Base-by-base conservation (phyloP, 2,113 vertebrate species). In the Ochotona princeps region DNA sequence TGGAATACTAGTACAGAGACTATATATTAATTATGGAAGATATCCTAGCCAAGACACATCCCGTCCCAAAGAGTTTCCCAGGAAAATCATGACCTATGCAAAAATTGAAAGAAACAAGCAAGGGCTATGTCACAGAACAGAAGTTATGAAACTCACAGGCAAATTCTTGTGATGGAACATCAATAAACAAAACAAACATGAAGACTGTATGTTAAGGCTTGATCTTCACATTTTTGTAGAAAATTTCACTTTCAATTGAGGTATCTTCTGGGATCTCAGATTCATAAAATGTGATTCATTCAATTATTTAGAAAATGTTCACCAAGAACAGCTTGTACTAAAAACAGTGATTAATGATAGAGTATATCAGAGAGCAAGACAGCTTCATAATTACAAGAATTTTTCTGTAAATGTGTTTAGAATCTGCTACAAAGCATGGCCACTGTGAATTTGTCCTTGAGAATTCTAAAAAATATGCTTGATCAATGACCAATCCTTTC, bases 141-240 rank as follows among this genome's bases (percentile, higher is more conserved):
- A 8, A 91, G 54, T 60, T 75, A 25, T 79, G 76, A 86, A 93
- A 80, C 26, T 65, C 25, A 21, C 15, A 67, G n/a, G 10, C 44
- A 87, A 83, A 87, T 81, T 87, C 67, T 90, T 74, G 67, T 87
- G 60, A 87, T 65, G 18, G 87, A 93, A 90, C 51, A 67, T 18
- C 86, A 82, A 84, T 87, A 69, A 73, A 25, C 72, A 88, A 66
- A 78, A 87, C 91, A 91, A 92, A 95, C 70, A 47, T 51, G n/a
- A 94, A 54, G 25, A 15, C 30, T 79, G 79, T 44, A 8, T 83
- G 32, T 92, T 75, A 69, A 35, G 63, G 80, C 91, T 89, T 79
- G 90, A 72, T 65, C 61, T 85, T 93, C 70, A 75, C 35, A 66
- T 91, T 92, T 91, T 86, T 83, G 76, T 78, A 70, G 47, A 85